Evolutionary conservation across 2,888 invertebrate species (phyloP), one percentile per base, ranked within the genome.

Genomic region (Pyrocoelia pectoralis): DNA sequence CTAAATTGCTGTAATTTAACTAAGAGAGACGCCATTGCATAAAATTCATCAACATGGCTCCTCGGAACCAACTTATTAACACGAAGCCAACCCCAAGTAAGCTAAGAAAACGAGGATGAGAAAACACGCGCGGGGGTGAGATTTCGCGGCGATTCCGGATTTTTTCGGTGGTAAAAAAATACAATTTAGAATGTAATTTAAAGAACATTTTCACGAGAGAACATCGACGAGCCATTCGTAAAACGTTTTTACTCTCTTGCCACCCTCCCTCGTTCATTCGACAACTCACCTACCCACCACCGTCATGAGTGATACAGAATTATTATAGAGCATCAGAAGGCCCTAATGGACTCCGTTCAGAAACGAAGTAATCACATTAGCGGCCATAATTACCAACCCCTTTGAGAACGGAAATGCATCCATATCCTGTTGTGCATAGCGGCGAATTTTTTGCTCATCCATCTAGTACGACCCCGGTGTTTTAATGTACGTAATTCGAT

Each of bases 391-490:
- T 85, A 84, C 84, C 82, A 81, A 82, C 83, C 83, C 84, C 83
- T 84, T 84, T 83, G 84, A 84, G 82, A 82, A 84, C 86, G 87
- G 87, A 88, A 88, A 87, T 87, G 86, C 86, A 86, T 85, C 87
- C 86, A 87, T 88, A 87, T 87, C 87, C 88, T 86, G 87, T 80
- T 81, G 79, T 78, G 65, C 65, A 65, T 66, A 65, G 65, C 60
- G 61, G 58, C 66, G 63, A 66, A 68, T 68, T 70, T 68, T 72
- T 71, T 68, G 68, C 67, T 68, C 69, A 58, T 69, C 72, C 72
- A 73, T 67, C 64, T 58, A 33, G 3, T 33, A 68, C 77, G 77
- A 77, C 78, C 71, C 66, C n/a, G n/a, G 73, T 77, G 78, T 78
- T 80, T 63, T 80, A 81, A 78, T 77, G 80, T 77, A 74, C 74